These are phyloP conservation scores for Trachymyrmex cornetzi DNA, from an alignment of 1,140 invertebrate genomes.

Conservation along the genomic window DNA sequence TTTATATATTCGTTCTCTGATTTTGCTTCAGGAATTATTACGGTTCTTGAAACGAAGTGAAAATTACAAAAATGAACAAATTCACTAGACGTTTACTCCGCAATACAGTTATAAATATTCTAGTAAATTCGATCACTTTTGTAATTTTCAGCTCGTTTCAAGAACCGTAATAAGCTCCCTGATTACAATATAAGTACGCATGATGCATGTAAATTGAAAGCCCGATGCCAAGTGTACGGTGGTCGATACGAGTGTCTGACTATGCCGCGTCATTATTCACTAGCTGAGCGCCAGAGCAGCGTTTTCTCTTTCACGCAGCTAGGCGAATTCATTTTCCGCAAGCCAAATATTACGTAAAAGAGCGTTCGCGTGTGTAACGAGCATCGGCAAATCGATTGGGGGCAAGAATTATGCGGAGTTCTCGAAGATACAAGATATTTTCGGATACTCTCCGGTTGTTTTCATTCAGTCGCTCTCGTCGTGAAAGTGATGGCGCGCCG, in stretches of 20 bases:
- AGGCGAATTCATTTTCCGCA: constrained; percentile 25
- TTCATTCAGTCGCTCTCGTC: constrained; percentile 56
- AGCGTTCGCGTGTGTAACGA: constrained; percentile 1
- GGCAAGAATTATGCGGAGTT: constrained; percentile 14
- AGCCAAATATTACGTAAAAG: constrained; percentile 55
- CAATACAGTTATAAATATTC: too few relatives aligned
- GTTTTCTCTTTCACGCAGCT: constrained; percentile 37
- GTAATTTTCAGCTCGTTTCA: too few relatives aligned
- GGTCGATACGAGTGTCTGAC: constrained; percentile 19
- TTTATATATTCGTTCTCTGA: background rate
- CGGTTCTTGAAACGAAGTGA: too few relatives aligned
- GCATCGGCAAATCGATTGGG: constrained; percentile 34
- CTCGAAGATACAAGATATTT: constrained; percentile 21
- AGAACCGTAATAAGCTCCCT: background rate
- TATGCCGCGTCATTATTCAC: constrained; percentile 35
- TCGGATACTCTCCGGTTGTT: constrained; percentile 39
- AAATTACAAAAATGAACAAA: too few relatives aligned
- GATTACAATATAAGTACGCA: too few relatives aligned
- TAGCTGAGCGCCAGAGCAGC: background rate
- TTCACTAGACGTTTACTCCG: too few relatives aligned
- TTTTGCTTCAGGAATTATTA: background rate
- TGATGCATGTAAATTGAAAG: background rate
- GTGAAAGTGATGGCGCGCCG: background rate
- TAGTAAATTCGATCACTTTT: too few relatives aligned
- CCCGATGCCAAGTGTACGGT: background rate